Percentiles rank a stretch among this genome's conserved stretches.
Conservation (phyloP, 1,140 invertebrate genomes). For the Ceratina japonica region DNA sequence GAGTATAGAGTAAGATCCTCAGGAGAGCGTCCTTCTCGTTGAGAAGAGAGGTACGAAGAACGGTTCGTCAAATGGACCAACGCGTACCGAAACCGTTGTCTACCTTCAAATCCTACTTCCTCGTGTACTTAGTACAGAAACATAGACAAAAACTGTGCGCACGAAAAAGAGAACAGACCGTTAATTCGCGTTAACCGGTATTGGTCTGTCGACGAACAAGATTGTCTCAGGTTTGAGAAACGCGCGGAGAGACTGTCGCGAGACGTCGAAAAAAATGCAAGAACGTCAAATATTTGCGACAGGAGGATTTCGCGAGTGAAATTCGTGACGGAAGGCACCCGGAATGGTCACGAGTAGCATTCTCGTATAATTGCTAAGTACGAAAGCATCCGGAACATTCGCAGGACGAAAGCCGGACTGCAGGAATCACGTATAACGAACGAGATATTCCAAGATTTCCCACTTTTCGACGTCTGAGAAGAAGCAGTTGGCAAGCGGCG, state of each 20-base stretch:
- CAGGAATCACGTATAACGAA: slow-evolving; percentile 46
- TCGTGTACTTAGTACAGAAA: no score
- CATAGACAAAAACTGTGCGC: no score
- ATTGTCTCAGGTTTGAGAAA: not conserved
- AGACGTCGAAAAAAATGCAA: not conserved
- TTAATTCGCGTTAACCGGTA: no score
- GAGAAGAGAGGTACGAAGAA: slow-evolving; percentile 40
- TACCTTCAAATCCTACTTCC: slow-evolving; percentile 27
- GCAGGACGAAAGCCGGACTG: slow-evolving; percentile 8
- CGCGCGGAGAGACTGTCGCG: not conserved
- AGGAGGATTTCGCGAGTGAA: not conserved
- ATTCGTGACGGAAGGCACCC: slow-evolving; percentile 17
- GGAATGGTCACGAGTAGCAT: slow-evolving; percentile 2
- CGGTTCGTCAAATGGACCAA: slow-evolving; percentile 54
- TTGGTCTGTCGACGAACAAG: no score
- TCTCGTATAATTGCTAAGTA: slow-evolving; percentile 41
- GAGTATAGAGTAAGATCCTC: slow-evolving; percentile 34
- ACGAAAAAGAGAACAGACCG: no score
- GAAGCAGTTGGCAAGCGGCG: slow-evolving; percentile 38
- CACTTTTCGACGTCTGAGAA: slow-evolving; percentile 39
- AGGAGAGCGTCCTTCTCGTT: slow-evolving; percentile 34
- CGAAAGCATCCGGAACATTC: slow-evolving; percentile 41
- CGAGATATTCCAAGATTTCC: slow-evolving; percentile 49
- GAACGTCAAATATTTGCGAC: slow-evolving; percentile 8
- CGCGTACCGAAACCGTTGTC: slow-evolving; percentile 46